Evolutionary conservation across 35 echinoderm and acorn worm genomes (phyloP).

Genomic region (Patiria miniata): DNA sequence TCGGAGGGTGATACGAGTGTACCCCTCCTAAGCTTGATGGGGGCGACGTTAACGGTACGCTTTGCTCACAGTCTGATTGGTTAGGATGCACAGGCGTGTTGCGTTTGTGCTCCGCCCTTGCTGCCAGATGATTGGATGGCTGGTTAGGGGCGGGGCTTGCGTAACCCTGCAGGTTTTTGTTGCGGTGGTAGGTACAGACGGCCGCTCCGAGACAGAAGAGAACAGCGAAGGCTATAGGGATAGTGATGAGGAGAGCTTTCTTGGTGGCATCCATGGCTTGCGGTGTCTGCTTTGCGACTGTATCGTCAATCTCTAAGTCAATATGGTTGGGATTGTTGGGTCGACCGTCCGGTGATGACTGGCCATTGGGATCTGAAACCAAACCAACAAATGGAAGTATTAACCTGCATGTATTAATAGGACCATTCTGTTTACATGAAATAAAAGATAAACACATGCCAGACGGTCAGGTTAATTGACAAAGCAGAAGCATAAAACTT

Average conservation of each 20-base stretch:
- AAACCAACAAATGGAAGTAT: neutral
- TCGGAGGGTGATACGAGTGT: conserved; percentile 29
- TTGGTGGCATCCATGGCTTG: conserved; percentile 2
- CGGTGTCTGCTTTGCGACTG: neutral
- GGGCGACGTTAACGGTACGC: conserved; percentile 45
- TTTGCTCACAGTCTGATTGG: conserved; percentile 58
- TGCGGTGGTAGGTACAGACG: conserved; percentile 48
- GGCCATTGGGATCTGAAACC: conserved; percentile 40
- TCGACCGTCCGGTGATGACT: conserved; percentile 23
- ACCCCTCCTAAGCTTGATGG: conserved; percentile 10
- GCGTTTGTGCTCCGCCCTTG: conserved; percentile 6
- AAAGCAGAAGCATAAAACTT: too few relatives aligned
- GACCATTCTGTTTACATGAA: neutral
- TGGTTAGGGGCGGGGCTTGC: conserved; percentile 20
- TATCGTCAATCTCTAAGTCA: neutral
- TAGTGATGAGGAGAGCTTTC: conserved; percentile 53
- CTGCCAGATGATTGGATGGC: conserved; percentile 29
- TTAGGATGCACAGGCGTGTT: neutral
- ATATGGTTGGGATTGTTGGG: neutral
- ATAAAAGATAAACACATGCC: too few relatives aligned
- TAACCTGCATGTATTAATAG: neutral
- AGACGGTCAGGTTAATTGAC: too few relatives aligned
- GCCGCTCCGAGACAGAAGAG: conserved; percentile 37
- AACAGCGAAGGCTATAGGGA: conserved; percentile 43
- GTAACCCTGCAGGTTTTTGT: conserved; percentile 28